Percentiles rank a stretch among this genome's conserved stretches.
phyloP scores from a whole-genome alignment of 2,888 invertebrate species.

The Thereva nobilitata region DNA sequence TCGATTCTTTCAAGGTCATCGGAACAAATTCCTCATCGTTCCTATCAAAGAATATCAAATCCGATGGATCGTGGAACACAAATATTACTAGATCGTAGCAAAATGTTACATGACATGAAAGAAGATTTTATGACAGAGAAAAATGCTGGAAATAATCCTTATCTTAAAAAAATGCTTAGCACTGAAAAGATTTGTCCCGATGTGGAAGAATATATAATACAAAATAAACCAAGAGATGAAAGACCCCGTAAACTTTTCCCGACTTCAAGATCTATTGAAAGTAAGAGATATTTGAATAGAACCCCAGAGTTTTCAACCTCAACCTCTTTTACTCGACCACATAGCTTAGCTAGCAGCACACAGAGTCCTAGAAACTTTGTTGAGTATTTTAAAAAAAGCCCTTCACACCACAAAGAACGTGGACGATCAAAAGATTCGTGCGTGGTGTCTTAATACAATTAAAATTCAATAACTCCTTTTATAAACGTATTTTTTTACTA shows the following conservation, averaged over 20 bases:
- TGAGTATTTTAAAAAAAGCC: conserved; percentile 53
- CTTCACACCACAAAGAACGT: conserved; percentile 47
- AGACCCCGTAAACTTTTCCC: conserved; percentile 17
- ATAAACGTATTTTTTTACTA: conserved; percentile 11
- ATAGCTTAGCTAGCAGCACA: conserved; percentile 12
- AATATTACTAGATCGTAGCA: conserved; percentile 54
- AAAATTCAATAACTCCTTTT: background rate
- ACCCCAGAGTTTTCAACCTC: conserved; percentile 10
- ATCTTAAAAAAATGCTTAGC: conserved; percentile 53
- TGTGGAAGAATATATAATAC: no score
- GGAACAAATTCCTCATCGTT: conserved; percentile 44
- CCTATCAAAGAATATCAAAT: conserved; percentile 39
- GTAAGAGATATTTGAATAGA: conserved; percentile 7
- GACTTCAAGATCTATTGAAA: conserved; percentile 18
- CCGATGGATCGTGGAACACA: conserved; percentile 50
- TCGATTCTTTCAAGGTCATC: conserved; percentile 34
- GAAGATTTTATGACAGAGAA: conserved; percentile 57
- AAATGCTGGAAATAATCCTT: conserved; percentile 56
- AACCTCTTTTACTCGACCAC: background rate
- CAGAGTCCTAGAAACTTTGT: conserved; percentile 45
- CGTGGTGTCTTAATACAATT: conserved; percentile 50
- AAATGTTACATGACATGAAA: conserved; percentile 54
- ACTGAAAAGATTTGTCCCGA: conserved; percentile 44
- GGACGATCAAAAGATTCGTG: conserved; percentile 55
- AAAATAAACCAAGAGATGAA: background rate